phyloP scores from a whole-genome alignment of 2,888 invertebrate genomes.

The Ichneumoninae sp. region DNA sequence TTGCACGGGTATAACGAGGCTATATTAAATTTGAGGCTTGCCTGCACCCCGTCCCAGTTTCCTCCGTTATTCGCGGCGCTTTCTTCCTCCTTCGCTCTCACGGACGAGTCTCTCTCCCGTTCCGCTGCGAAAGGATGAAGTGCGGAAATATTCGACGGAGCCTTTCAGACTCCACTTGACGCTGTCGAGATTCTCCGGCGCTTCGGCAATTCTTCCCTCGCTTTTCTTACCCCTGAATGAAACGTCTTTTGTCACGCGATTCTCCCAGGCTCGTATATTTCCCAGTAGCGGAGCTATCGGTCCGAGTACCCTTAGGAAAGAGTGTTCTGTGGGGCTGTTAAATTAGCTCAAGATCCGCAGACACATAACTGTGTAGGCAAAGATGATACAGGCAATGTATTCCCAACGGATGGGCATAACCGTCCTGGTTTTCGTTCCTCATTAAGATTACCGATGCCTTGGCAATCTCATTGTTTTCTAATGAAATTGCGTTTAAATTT shows the following conservation, averaged over 20 bases:
- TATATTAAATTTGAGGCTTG: slow-evolving; percentile 62
- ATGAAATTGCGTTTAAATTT: no score
- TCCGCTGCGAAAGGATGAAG: slow-evolving; percentile 29
- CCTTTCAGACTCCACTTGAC: slow-evolving; percentile 20
- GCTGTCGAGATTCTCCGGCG: slow-evolving; percentile 25
- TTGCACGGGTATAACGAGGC: slow-evolving; percentile 60
- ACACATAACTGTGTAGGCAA: background rate
- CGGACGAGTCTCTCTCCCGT: background rate
- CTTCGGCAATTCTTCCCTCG: background rate
- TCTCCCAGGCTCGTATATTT: background rate
- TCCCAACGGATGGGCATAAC: background rate
- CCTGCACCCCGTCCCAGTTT: slow-evolving; percentile 40
- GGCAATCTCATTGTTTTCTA: background rate
- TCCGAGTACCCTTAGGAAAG: background rate
- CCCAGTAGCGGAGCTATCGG: background rate
- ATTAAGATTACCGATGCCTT: background rate
- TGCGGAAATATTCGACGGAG: slow-evolving; percentile 53
- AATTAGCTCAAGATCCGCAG: background rate
- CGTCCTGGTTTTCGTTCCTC: background rate
- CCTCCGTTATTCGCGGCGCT: slow-evolving; percentile 37
- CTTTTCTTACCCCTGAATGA: background rate
- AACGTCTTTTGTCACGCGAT: background rate
- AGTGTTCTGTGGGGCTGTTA: background rate
- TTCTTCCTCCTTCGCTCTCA: slow-evolving; percentile 29
- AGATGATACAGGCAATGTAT: background rate